phyloP scores from a whole-genome alignment of 2,888 invertebrate genomes.

The Masnerella sp. region DNA sequence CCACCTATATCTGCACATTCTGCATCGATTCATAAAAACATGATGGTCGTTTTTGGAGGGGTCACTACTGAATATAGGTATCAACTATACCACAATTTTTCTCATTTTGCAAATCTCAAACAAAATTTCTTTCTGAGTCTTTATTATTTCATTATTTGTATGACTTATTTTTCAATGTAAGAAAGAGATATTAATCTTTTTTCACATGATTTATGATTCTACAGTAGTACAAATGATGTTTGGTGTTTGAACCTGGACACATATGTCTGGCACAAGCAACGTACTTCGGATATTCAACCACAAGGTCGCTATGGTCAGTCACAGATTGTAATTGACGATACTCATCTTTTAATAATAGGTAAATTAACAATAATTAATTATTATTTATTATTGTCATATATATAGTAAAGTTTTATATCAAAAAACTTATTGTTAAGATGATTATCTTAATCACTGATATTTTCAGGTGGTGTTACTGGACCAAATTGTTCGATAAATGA shows the following conservation, averaged over 20 bases:
- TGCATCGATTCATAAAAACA: conserved; percentile 88
- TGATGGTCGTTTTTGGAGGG: conserved; percentile 92
- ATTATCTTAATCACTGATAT: background rate
- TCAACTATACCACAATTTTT: background rate
- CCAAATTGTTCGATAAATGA: conserved; percentile 92
- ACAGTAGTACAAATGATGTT: conserved; percentile 86
- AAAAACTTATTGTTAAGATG: too few relatives aligned
- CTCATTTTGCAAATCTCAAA: background rate
- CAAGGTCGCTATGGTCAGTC: conserved; percentile 95
- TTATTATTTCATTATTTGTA: too few relatives aligned
- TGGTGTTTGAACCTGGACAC: conserved; percentile 91
- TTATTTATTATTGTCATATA: too few relatives aligned
- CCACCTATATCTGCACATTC: conserved; percentile 96
- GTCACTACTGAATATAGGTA: conserved; percentile 71
- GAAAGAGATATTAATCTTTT: too few relatives aligned
- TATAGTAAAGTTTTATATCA: too few relatives aligned
- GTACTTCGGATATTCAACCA: conserved; percentile 84
- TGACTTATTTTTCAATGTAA: too few relatives aligned
- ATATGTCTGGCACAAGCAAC: conserved; percentile 87
- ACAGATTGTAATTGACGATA: conserved; percentile 88
- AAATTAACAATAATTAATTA: conserved; percentile 26
- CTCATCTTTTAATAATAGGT: conserved; percentile 88
- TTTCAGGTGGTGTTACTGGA: conserved; percentile 88
- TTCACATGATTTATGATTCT: conserved; percentile 53
- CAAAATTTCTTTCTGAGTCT: too few relatives aligned